phyloP scores from a whole-genome alignment of 2,113 vertebrate genomes.

The Micronycteris hirsuta region DNA sequence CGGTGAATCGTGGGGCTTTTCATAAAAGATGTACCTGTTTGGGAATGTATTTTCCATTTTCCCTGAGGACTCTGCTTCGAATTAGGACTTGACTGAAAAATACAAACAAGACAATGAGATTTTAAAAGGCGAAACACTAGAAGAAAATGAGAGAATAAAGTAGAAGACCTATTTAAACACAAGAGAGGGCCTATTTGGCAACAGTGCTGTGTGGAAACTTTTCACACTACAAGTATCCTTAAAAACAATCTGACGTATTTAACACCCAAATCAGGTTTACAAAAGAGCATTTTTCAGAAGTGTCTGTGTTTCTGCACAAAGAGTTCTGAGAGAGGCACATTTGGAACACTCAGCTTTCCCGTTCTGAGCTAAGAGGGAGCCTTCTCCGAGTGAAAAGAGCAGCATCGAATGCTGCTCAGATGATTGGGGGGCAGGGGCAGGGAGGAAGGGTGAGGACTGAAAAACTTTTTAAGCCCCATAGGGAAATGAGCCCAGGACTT shows the following conservation, averaged over 20 bases:
- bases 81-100: constrained; percentile 95
- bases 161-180: constrained; percentile 28
- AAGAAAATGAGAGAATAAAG: not conserved
- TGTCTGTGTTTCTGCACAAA: not conserved
- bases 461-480: not conserved
- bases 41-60: constrained; percentile 98
- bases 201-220: constrained; percentile 12
- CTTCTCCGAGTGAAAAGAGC: not conserved
- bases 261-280: not conserved
- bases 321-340: constrained; percentile 23
- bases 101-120: constrained; percentile 40
- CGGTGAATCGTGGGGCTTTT: not conserved
- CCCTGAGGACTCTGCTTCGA: constrained; percentile 96
- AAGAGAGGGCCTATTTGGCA: constrained; percentile 51
- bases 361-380: constrained; percentile 8
- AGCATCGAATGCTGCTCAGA: not conserved
- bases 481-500: not conserved
- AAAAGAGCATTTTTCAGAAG: constrained; percentile 5
- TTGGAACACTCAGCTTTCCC: not conserved
- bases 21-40: constrained; percentile 88
- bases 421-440: not conserved
- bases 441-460: not conserved
- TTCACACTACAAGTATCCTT: constrained; percentile 14
- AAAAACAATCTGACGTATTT: not conserved
- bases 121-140: constrained; percentile 62